Evolutionary conservation across 2,797 vertebrate genomes (phyloP), one percentile per base, ranked within the genome.

Genomic region (Dromococcyx pavoninus): DNA sequence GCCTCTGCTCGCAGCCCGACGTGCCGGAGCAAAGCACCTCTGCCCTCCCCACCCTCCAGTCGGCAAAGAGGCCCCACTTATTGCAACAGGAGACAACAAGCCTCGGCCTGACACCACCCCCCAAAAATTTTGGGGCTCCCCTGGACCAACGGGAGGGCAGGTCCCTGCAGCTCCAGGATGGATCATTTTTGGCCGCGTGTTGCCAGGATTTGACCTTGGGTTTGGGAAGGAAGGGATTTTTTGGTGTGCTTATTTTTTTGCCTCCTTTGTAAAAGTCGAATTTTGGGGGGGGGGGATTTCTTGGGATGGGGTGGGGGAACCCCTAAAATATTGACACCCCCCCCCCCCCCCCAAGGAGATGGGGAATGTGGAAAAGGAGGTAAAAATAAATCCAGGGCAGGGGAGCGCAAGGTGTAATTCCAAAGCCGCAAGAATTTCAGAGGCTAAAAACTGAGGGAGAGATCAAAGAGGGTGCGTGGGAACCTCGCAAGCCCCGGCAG

Each of bases 401-500:
- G 61, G 76, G 4, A 51, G 3, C 0, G 8, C 9, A 5, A 53
- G 64, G 27, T 18, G 43, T 41, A 70, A 80, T 81, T 24, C 48
- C 4, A 43, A 79, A 92, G 30, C 93, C 58, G 0, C 93, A 93
- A 86, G 86, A 90, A 95, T 96, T 51, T 37, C 1, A 35, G 70
- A 75, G 74, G 8, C 67, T 61, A 15, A 61, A 66, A 76, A 30
- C 18, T 3, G 35, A 4, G 0, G 46, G 41, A 44, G 19, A 64
- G 43, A 94, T 93, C 39, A 92, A 93, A 96, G 88, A 5, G 4
- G 24, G 70, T 86, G 79, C 1, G 24, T 95, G 83, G 93, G 92
- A 95, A 91, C 4, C 32, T 17, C 11, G 1, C 92, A 64, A 13
- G 86, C 62, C 56, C 51, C 0, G 0, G 43, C 92, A 77, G 44